Evolutionary conservation across 1,140 invertebrate genomes (phyloP).

Genomic region (Psilanteris sp.): DNA sequence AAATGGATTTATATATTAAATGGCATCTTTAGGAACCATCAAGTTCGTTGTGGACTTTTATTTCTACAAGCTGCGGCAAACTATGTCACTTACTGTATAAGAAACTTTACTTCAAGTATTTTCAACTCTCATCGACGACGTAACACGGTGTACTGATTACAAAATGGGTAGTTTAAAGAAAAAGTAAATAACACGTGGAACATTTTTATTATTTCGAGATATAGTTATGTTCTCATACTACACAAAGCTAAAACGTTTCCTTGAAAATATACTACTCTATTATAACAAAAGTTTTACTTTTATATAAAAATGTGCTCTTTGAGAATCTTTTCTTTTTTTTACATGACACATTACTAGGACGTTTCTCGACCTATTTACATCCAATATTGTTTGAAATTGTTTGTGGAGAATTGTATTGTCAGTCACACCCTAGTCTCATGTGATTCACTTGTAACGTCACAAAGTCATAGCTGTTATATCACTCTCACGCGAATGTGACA

Average conservation of each 20-base stretch:
- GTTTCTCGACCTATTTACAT: conserved; percentile 32
- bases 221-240: no score
- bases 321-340: neutral
- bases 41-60: conserved; percentile 38
- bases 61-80: conserved; percentile 37
- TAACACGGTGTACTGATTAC: conserved; percentile 40
- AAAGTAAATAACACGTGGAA: conserved; percentile 19
- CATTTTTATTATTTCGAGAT: conserved; percentile 23
- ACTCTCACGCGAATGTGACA: conserved; percentile 40
- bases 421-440: conserved; percentile 46
- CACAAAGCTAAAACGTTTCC: no score
- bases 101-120: conserved; percentile 38
- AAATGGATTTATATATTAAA: conserved; percentile 41
- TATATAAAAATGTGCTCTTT: no score
- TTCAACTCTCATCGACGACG: conserved; percentile 34
- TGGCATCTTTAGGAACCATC: conserved; percentile 42
- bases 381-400: conserved; percentile 34
- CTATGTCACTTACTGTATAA: conserved; percentile 36
- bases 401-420: conserved; percentile 35
- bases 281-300: neutral
- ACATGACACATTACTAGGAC: conserved; percentile 8
- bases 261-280: no score
- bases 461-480: conserved; percentile 44
- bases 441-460: conserved; percentile 50
- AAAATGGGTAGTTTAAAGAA: conserved; percentile 23